phyloP scores from a whole-genome alignment of 2,797 vertebrate genomes.

The Chelonia mydas region DNA sequence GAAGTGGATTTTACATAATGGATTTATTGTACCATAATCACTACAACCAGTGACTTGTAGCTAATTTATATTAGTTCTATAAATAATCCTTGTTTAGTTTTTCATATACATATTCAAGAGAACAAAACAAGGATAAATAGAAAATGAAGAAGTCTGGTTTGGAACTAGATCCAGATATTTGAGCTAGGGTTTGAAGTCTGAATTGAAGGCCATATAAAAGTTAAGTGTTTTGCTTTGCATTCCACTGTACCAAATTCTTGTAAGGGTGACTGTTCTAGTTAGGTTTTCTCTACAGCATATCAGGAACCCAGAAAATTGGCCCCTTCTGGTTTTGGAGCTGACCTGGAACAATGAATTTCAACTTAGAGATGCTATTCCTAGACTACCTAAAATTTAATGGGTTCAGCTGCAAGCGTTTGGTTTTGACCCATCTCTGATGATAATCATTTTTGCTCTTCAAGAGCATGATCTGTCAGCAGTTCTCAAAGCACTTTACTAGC shows the following conservation, averaged over 20 bases:
- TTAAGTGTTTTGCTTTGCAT: not conserved
- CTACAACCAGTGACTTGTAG: not conserved
- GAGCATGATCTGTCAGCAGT: not conserved
- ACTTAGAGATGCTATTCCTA: not conserved
- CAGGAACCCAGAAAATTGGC: not conserved
- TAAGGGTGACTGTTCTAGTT: not conserved
- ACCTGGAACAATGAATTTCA: not conserved
- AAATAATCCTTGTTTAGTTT: no score
- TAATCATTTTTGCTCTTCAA: not conserved
- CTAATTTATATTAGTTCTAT: not conserved
- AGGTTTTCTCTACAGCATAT: not conserved
- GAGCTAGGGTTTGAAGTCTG: not conserved
- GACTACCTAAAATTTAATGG: not conserved
- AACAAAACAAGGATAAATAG: not conserved
- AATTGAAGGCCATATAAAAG: not conserved
- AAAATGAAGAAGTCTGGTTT: not conserved
- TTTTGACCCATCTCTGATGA: not conserved
- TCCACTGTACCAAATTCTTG: not conserved
- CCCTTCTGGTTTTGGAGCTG: not conserved
- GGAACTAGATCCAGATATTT: not conserved
- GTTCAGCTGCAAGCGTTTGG: not conserved
- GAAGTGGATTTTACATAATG: not conserved
- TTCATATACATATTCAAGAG: not conserved
- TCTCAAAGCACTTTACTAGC: not conserved
- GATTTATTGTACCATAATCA: not conserved